Evolutionary conservation across 1,140 invertebrate genomes (phyloP).

Genomic region (Diachasmimorpha longicaudata): DNA sequence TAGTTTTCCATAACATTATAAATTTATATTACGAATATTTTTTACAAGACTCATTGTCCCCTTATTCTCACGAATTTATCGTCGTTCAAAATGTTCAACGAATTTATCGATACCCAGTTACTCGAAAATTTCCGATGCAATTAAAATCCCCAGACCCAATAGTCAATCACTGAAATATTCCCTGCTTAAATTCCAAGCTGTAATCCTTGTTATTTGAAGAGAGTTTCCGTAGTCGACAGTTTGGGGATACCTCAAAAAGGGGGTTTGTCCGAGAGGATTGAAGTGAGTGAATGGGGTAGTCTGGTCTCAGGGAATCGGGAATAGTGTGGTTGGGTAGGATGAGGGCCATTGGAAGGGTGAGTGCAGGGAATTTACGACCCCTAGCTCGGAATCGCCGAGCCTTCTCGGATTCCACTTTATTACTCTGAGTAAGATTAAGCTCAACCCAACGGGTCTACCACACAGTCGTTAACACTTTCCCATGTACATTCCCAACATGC

Average conservation of each 20-base stretch:
- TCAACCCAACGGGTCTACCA: conserved; percentile 24
- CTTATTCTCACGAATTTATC: too few species aligned
- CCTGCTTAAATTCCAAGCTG: not conserved
- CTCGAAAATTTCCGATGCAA: not conserved
- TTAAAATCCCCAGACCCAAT: not conserved
- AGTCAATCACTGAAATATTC: not conserved
- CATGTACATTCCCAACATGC: not conserved
- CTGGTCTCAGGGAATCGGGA: conserved; percentile 15
- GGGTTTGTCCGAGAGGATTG: conserved; percentile 43
- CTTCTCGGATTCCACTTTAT: conserved; percentile 46
- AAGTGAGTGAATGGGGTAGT: conserved; percentile 39
- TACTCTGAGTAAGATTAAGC: conserved; percentile 44
- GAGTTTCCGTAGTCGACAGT: conserved; percentile 37
- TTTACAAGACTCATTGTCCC: too few species aligned
- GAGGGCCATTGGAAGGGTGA: conserved; percentile 1
- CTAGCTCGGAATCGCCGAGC: conserved; percentile 39
- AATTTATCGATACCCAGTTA: too few species aligned
- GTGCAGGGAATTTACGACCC: conserved; percentile 44
- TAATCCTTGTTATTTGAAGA: conserved; percentile 42
- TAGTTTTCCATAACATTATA: too few species aligned
- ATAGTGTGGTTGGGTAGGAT: conserved; percentile 5
- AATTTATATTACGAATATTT: too few species aligned
- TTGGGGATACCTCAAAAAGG: conserved; percentile 37
- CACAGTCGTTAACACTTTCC: conserved; percentile 24
- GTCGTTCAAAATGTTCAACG: too few species aligned